Evolutionary conservation across 2,888 invertebrate genomes (phyloP), one percentile per base, ranked within the genome.

Genomic region (Lottia scabra): DNA sequence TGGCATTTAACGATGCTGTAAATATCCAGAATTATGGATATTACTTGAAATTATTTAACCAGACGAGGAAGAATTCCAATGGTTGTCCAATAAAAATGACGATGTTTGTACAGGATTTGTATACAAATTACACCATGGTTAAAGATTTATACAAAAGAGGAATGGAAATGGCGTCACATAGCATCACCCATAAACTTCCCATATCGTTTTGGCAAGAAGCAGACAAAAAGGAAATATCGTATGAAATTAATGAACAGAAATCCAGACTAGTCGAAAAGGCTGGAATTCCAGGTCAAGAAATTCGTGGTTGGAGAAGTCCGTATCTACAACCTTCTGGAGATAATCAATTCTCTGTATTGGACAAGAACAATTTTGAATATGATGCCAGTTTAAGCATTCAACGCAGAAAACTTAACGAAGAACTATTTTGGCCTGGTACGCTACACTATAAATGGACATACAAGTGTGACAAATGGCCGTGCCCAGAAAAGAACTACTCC

Each of bases 251-350:
- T 0, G 65, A 65, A n/a, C 71, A 74, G 64, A 71, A 68, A 67
- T 63, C 63, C 56, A 63, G 65, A 19, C 30, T 74, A 16, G 63
- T 65, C 3, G 48, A 46, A 30, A 30, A 74, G 43, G 68, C 74
- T 0, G 27, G 46, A 19, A 65, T 74, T 38, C 74, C 74, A 2
- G 48, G 45, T 16, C 38, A 45, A 2, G 71, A 64, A 43, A 71
- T 74, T n/a, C 46, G 65, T 8, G 74, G 74, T 56, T 71, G 71
- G 71, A 71, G 74, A 63, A 71, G 65, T 43, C 74, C 74, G 13
- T 71, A 70, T 65, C 45, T 71, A 5, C 71, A 67, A 19, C 71
- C 71, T 1, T 30, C 67, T n/a, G 74, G 74, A 4, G 68, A 74
- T 38, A 65, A 43, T 13, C 68, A 68, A 46, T 69, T 71, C 46